Base-by-base conservation (phyloP, 2,797 vertebrate genomes). In the Lacerta bilineata region DNA sequence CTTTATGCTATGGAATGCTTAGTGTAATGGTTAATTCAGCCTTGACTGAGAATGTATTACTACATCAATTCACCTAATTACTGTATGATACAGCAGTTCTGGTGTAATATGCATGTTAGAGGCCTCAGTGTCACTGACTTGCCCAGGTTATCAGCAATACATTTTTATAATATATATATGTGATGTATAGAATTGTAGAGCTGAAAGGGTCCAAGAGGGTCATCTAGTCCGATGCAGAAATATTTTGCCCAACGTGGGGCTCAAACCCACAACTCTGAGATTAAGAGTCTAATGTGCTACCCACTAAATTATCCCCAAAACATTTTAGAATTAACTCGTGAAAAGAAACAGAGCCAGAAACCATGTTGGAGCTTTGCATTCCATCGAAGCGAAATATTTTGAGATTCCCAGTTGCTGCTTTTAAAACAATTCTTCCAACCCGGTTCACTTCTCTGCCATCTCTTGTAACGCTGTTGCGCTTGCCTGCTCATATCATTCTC, bases 31-130 rank as follows among this genome's bases (percentile, higher is more conserved):
- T 80, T 72, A 82, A 68, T 11, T 29, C 80, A 83, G 25, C 20
- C 18, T 88, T 69, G 33, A 64, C 50, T 78, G 50, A 89, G 85
- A 90, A 29, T 83, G 68, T 84, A 88, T 90, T 92, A 89, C 91
- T 81, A 59, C 83, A 91, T 92, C 9, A 39, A 92, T 90, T 89
- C 80, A 83, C 90, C 76, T 87, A 85, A 85, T 90, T 55, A 55
- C 3, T 50, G 50, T 79, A 77, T 41, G 79, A 79, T 95, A 83
- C 36, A 79, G 36, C 84, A 75, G 83, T 72, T 46, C 8, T 82
- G 88, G 88, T 72, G 91, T 90, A 83, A 86, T 84, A 85, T 27
- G 88, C 85, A 89, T 0, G 2, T 55, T 79, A 91, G 84, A 68
- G 75, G 5, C 69, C 81, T 88, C 76, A 88, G 72, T 94, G 59